Evolutionary conservation across 2,797 vertebrate genomes (phyloP), one percentile per base, ranked within the genome.

Genomic region (Hirundo rustica): DNA sequence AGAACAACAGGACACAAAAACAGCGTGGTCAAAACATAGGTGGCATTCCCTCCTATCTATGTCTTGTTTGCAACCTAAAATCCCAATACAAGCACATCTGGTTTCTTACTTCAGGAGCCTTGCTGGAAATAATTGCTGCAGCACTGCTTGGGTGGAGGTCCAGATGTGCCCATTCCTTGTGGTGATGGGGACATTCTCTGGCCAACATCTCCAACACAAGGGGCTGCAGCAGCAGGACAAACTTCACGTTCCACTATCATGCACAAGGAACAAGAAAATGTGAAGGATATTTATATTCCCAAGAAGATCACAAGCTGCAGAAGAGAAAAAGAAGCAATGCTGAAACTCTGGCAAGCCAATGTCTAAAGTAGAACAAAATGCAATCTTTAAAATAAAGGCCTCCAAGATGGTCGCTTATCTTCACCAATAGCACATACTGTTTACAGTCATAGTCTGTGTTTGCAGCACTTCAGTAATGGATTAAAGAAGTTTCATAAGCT

Each of bases 81-180:
- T 78, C 50, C 32, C 57, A 36, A 22, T 10, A 64, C 5, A 50
- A 78, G 30, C 42, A 71, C 32, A 44, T 36, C 36, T 64, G 44
- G 26, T 32, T 78, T 32, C 42, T 27, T 36, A 50, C 42, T 64
- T 71, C 30, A 71, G 66, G 15, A 71, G 36, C 62, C 62, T n/a
- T 84, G 55, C 92, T 75, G 86, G 75, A 94, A 89, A 66, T 42
- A 96, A 65, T 53, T 34, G 64, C 60, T 48, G 34, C 66, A 84
- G 34, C 1, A 5, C 32, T 78, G 34, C 60, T 62, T 82, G 74
- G 45, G 72, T 92, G 77, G 84, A 88, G 80, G 67, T 91, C 51
- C 75, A 81, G 74, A 66, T 18, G 32, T 48, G n/a, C 58, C 85
- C 68, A 40, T 44, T 90, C 34, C 48, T 51, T 40, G 45, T 60